These are phyloP conservation scores for Brachyhypopomus gauderio DNA, from an alignment of 2,113 vertebrate species.

Conservation along the genomic window DNA sequence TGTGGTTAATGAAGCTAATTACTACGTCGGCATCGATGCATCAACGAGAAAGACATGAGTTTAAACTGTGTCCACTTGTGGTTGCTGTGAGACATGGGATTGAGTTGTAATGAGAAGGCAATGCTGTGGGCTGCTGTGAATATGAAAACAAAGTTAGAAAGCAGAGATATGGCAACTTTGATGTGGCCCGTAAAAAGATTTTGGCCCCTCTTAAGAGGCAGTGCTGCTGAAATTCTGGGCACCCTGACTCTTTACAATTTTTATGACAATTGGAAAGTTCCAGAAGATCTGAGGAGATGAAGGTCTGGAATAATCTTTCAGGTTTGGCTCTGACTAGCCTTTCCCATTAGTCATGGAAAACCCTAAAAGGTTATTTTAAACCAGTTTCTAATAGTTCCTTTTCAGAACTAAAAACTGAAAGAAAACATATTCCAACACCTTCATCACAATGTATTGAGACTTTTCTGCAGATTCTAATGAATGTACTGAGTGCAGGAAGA, in stretches of 20 bases:
- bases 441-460: background rate
- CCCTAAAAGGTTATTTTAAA: conserved; percentile 9
- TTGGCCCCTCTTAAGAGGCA: conserved; percentile 59
- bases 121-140: conserved; percentile 39
- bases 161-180: conserved; percentile 56
- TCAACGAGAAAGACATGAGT: conserved; percentile 24
- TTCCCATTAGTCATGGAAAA: conserved; percentile 32
- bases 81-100: conserved; percentile 21
- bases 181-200: conserved; percentile 58
- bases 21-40: conserved; percentile 34
- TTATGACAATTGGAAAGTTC: conserved; percentile 50
- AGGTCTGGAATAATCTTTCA: conserved; percentile 41
- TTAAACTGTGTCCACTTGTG: conserved; percentile 40
- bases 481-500: background rate
- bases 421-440: background rate
- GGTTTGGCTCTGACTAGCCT: conserved; percentile 24
- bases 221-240: conserved; percentile 37
- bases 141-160: conserved; percentile 45
- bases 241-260: conserved; percentile 37
- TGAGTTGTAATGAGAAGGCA: conserved; percentile 43
- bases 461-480: background rate
- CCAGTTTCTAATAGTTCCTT: conserved; percentile 3
- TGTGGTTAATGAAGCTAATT: conserved; percentile 25
- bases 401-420: conserved; percentile 2
- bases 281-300: conserved; percentile 45